Conservation (phyloP, 2,888 invertebrate species). For the Lottia gigantea region DNA sequence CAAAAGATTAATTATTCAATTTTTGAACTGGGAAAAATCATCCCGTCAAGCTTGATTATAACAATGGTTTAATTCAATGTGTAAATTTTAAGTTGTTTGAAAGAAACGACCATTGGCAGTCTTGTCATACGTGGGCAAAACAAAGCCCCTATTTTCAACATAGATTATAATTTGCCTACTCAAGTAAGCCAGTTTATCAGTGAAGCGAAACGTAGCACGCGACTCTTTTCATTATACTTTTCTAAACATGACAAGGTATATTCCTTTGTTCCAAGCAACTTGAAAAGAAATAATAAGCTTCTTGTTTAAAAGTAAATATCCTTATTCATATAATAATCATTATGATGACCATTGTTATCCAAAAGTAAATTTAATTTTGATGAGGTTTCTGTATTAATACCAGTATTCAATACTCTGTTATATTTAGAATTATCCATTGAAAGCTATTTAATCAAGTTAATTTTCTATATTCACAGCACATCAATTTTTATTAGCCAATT, state of each 20-base stretch:
- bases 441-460: slow-evolving; percentile 8
- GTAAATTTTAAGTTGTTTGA: not conserved
- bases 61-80: too few relatives aligned
- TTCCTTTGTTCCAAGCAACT: not conserved
- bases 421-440: too few relatives aligned
- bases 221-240: not conserved
- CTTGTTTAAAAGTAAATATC: not conserved
- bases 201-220: slow-evolving; percentile 6
- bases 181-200: not conserved
- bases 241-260: not conserved
- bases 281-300: not conserved
- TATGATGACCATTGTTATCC: not conserved
- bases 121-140: not conserved
- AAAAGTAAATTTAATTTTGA: not conserved
- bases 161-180: slow-evolving; percentile 5
- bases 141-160: not conserved
- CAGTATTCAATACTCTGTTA: too few relatives aligned
- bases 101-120: not conserved
- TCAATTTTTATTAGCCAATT: slow-evolving; percentile 18
- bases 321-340: not conserved
- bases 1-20: too few relatives aligned
- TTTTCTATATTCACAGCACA: not conserved
- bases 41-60: too few relatives aligned
- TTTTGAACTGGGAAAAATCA: too few relatives aligned
- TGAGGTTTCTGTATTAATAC: not conserved